Conservation (phyloP, 2,797 vertebrate species). For the Chromobotia macracanthus region DNA sequence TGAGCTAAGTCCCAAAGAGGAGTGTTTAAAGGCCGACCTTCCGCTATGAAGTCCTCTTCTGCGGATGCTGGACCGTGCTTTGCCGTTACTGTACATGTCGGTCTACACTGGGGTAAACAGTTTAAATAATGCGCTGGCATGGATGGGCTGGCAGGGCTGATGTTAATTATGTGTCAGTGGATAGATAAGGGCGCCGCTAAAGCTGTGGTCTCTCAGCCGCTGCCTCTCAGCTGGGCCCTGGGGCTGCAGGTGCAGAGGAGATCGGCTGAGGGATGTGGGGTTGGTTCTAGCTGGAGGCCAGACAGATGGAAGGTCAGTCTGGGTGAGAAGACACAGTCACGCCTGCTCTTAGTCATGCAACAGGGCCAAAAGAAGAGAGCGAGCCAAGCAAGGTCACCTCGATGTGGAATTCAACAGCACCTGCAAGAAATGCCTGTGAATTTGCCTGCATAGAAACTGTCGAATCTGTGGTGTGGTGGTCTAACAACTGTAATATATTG, state of each 20-base stretch:
- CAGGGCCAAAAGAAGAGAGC: slow-evolving; percentile 18
- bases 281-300: slow-evolving; percentile 29
- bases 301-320: slow-evolving; percentile 57
- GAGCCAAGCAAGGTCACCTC: slow-evolving; percentile 47
- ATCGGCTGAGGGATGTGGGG: slow-evolving; percentile 19
- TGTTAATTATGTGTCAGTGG: slow-evolving; percentile 70
- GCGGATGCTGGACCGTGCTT: neutral
- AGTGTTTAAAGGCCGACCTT: neutral
- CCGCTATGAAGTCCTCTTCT: neutral
- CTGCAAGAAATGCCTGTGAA: slow-evolving; percentile 28
- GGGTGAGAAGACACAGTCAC: slow-evolving; percentile 35
- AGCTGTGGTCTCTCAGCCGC: slow-evolving; percentile 41
- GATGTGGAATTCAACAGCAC: slow-evolving; percentile 30
- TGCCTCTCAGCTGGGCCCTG: slow-evolving; percentile 61
- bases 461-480: neutral
- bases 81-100: slow-evolving; percentile 1
- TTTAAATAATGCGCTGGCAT: slow-evolving; percentile 53
- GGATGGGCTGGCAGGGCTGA: slow-evolving; percentile 62
- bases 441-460: slow-evolving; percentile 23
- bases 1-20: slow-evolving; percentile 1
- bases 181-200: slow-evolving; percentile 61
- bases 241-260: slow-evolving; percentile 62
- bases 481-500: neutral
- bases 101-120: slow-evolving; percentile 49
- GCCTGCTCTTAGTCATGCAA: slow-evolving; percentile 53